Conservation (phyloP, 2,797 vertebrate species). For the Prunella strophiata region DNA sequence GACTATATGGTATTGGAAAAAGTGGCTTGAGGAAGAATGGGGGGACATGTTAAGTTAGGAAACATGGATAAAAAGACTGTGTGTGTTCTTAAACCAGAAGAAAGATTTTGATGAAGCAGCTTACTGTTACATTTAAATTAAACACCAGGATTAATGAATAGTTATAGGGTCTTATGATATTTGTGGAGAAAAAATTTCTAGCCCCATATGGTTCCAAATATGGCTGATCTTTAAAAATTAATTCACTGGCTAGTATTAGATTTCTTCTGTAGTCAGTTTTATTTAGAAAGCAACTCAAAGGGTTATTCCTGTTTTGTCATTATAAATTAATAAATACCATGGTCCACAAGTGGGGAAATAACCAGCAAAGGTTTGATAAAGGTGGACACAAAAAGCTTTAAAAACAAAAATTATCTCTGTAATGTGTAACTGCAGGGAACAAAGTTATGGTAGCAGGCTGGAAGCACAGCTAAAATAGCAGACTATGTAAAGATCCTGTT, state of each 20-base stretch:
- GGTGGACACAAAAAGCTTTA: background rate
- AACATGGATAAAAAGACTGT: background rate
- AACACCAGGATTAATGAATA: background rate
- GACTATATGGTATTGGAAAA: background rate
- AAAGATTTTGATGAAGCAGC: background rate
- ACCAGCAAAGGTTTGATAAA: background rate
- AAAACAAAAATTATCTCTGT: background rate
- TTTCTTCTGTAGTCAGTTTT: background rate
- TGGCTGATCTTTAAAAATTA: background rate
- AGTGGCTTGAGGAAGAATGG: background rate
- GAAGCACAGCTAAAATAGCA: background rate
- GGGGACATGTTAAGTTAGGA: background rate
- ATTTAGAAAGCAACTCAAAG: background rate
- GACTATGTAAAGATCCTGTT: background rate
- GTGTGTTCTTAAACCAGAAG: background rate
- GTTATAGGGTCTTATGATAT: background rate
- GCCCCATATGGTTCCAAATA: rapidly evolving
- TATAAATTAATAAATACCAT: background rate
- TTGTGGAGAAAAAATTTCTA: background rate
- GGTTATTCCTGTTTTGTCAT: background rate
- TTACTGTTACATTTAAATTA: background rate
- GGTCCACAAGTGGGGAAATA: background rate
- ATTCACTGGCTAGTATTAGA: background rate
- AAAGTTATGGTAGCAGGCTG: background rate
- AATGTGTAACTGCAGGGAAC: background rate